Percentiles rank a stretch among this genome's conserved stretches.
phyloP scores from a whole-genome alignment of 2,113 vertebrate species.

The Rhineura floridana region DNA sequence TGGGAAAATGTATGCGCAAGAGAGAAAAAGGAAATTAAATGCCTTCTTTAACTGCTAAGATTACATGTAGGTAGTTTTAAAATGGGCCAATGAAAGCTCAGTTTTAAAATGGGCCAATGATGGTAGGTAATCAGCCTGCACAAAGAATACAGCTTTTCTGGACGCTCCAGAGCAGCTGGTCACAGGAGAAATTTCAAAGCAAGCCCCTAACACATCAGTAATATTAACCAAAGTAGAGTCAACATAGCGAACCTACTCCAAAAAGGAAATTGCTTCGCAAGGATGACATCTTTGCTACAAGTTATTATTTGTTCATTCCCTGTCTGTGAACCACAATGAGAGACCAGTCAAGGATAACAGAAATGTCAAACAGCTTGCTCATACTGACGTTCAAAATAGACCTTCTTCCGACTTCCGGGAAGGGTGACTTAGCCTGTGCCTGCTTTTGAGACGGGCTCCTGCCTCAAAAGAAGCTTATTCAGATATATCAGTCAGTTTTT shows the following conservation, averaged over 20 bases:
- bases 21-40: background rate
- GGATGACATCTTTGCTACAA: background rate
- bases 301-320: background rate
- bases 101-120: background rate
- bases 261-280: slow-evolving; percentile 22
- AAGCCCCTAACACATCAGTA: background rate
- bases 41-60: background rate
- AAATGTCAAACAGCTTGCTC: background rate
- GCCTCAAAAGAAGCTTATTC: too few relatives aligned
- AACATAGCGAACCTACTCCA: background rate
- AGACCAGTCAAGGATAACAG: background rate
- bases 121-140: background rate
- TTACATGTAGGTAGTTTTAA: background rate
- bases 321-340: background rate
- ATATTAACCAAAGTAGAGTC: background rate
- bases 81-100: background rate
- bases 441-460: too few relatives aligned
- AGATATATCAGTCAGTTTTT: too few relatives aligned
- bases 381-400: background rate
- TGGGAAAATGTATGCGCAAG: background rate
- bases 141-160: background rate
- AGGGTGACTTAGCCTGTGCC: too few relatives aligned
- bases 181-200: background rate
- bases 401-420: too few relatives aligned
- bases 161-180: background rate